Conservation (phyloP, 2,113 vertebrate genomes). For the Hydropotes inermis region DNA sequence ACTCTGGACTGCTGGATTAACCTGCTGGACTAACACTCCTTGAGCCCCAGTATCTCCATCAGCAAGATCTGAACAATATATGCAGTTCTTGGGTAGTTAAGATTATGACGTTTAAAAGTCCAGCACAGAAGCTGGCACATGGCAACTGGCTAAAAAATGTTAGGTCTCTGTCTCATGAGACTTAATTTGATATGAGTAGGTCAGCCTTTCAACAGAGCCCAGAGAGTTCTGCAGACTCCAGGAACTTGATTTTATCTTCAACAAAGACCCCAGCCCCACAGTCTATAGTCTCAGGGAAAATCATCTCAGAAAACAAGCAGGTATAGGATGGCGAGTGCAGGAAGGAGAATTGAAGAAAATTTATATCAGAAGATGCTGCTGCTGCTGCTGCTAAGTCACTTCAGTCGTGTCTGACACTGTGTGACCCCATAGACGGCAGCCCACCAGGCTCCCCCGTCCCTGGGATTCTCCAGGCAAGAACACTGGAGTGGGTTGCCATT, state of each 20-base stretch:
- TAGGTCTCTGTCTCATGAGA: background rate
- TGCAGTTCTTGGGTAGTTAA: background rate
- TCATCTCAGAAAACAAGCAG: background rate
- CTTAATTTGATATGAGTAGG: background rate
- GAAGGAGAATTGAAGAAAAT: background rate
- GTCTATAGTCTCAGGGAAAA: background rate
- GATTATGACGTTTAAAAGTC: background rate
- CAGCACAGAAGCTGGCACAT: background rate
- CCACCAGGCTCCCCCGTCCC: too few species aligned
- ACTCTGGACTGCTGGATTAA: background rate
- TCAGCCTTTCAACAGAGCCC: background rate
- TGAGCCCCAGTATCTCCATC: background rate
- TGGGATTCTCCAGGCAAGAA: too few species aligned
- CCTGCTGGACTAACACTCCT: background rate
- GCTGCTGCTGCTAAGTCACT: too few species aligned
- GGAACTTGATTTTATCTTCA: background rate
- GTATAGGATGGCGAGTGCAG: background rate
- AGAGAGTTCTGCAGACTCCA: background rate
- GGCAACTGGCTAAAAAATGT: background rate
- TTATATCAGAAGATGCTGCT: background rate
- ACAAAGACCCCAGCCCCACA: background rate
- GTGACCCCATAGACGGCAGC: too few species aligned
- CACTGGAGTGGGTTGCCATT: too few species aligned
- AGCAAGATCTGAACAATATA: background rate
- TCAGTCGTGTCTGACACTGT: too few species aligned